phyloP scores from a whole-genome alignment of 1,140 invertebrate species.

The Muscidifurax raptorellus region DNA sequence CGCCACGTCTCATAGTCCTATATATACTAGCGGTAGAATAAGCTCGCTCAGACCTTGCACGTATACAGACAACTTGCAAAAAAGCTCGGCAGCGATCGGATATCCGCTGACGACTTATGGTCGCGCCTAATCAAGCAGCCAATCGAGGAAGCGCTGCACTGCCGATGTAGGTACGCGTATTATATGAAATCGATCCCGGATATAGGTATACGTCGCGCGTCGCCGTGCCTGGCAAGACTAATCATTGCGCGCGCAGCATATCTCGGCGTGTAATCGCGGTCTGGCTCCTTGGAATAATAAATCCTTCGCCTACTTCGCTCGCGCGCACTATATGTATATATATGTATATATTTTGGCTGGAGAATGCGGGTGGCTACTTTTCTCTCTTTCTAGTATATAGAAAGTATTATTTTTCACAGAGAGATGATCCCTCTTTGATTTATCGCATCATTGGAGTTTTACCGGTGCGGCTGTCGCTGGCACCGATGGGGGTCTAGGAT shows the following conservation, averaged over 20 bases:
- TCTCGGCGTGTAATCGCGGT: conserved; percentile 2
- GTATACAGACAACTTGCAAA: too few species aligned
- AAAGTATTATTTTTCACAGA: neutral
- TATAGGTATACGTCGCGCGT: conserved; percentile 15
- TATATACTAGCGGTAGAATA: too few species aligned
- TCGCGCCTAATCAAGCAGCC: neutral
- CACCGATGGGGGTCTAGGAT: too few species aligned
- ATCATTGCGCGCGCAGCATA: neutral
- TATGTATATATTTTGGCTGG: neutral
- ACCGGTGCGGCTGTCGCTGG: too few species aligned
- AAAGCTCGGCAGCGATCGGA: neutral
- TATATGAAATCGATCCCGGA: conserved; percentile 37
- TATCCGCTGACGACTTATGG: neutral
- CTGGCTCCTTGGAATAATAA: neutral
- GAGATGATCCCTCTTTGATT: neutral
- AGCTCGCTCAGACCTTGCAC: too few species aligned
- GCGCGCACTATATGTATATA: too few species aligned
- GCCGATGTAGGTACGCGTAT: neutral
- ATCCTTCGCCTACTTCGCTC: conserved; percentile 1
- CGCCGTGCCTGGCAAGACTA: conserved; percentile 38
- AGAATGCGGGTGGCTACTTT: conserved; percentile 1
- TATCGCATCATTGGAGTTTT: too few species aligned
- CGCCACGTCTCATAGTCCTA: too few species aligned
- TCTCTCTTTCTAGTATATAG: neutral
- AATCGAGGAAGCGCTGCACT: neutral